These are phyloP conservation scores for Cerastis leucographa DNA, from an alignment of 2,888 invertebrate genomes.

Conservation along the genomic window DNA sequence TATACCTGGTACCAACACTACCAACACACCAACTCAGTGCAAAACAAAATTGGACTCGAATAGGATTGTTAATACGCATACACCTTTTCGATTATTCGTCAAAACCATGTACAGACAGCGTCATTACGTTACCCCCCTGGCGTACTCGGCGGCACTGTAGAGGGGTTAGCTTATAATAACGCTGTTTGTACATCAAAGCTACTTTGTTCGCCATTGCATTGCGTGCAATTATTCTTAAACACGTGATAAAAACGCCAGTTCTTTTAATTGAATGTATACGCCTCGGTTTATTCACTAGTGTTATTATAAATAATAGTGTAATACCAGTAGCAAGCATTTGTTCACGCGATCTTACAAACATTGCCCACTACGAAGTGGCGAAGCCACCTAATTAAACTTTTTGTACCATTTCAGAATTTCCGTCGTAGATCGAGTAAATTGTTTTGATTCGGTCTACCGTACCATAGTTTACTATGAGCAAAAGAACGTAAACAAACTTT, in stretches of 20 bases:
- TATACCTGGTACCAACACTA: neutral
- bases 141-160: no score
- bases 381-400: constrained; percentile 6
- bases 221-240: neutral
- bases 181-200: no score
- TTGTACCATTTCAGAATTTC: constrained; percentile 4
- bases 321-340: constrained; percentile 16
- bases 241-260: neutral
- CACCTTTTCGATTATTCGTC: no score
- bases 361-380: neutral
- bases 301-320: constrained; percentile 3
- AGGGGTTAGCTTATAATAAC: no score
- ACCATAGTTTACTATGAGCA: neutral
- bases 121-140: no score
- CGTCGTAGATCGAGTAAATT: constrained; percentile 6
- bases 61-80: no score
- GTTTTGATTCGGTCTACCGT: constrained; percentile 9
- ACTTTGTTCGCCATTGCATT: neutral
- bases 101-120: no score
- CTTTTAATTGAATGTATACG: constrained; percentile 5
- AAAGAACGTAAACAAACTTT: neutral
- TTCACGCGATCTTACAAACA: constrained; percentile 42
- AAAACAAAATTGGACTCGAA: neutral
- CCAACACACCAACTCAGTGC: neutral
- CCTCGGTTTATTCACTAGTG: constrained; percentile 1